Evolutionary conservation across 2,113 vertebrate genomes (phyloP).

Genomic region (Solenodon paradoxus): DNA sequence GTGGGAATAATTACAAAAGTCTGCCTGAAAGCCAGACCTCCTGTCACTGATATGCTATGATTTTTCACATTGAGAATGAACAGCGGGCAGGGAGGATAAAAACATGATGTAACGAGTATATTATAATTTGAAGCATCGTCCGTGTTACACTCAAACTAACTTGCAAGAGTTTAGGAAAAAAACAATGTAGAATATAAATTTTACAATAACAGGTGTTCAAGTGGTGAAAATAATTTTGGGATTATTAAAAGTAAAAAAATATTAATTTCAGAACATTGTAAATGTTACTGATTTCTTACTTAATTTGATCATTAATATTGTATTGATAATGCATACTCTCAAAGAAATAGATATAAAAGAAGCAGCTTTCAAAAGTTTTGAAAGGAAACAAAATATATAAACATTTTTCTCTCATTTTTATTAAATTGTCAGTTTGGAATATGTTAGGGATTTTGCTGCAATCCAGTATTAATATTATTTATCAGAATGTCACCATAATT

Average conservation of each 20-base stretch:
- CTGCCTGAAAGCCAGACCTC: conserved; percentile 83
- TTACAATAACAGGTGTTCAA: conserved; percentile 14
- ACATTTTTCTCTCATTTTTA: background rate
- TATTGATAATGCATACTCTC: background rate
- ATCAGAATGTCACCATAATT: background rate
- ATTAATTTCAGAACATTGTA: background rate
- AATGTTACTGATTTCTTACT: background rate
- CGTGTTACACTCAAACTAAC: conserved; percentile 68
- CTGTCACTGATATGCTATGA: conserved; percentile 81
- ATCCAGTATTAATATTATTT: background rate
- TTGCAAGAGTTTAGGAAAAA: conserved; percentile 61
- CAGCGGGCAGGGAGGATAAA: conserved; percentile 79
- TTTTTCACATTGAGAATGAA: conserved; percentile 81
- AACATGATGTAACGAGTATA: conserved; percentile 79
- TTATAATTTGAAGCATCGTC: conserved; percentile 69
- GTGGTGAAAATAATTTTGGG: background rate
- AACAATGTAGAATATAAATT: conserved; percentile 39
- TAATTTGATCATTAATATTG: background rate
- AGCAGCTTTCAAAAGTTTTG: background rate
- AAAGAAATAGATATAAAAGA: conserved; percentile 1
- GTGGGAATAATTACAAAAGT: conserved; percentile 87
- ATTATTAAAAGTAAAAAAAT: conserved; percentile 25
- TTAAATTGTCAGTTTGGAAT: background rate
- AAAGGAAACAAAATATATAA: conserved; percentile 7
- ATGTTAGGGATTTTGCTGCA: background rate